A percentile compares a stretch with the other conserved stretches of the same genome.
phyloP scores from a whole-genome alignment of 2,797 vertebrate species.

The Coregonus ussuriensis region DNA sequence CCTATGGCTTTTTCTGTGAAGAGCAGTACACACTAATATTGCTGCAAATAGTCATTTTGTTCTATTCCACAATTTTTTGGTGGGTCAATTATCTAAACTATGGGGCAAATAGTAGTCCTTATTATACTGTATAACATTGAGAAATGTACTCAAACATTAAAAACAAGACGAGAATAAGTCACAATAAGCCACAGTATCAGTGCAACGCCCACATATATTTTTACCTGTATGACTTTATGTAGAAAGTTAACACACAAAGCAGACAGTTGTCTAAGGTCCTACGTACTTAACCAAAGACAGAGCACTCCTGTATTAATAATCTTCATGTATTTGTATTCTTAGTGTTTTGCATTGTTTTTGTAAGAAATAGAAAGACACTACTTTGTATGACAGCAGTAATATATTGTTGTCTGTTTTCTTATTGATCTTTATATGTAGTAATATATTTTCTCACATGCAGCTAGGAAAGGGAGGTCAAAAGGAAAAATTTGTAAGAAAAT shows the following conservation, averaged over 20 bases:
- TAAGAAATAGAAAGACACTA: constrained; percentile 62
- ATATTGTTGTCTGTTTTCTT: constrained; percentile 75
- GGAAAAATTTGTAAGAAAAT: constrained; percentile 65
- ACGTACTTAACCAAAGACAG: constrained; percentile 70
- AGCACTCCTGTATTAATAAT: constrained; percentile 71
- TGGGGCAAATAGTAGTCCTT: constrained; percentile 5
- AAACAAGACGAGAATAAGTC: constrained; percentile 3
- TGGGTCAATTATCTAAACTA: not conserved
- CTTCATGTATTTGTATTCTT: constrained; percentile 36
- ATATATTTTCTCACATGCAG: constrained; percentile 84
- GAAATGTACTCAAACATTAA: constrained; percentile 14
- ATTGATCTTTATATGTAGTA: constrained; percentile 78
- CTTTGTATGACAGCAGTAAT: constrained; percentile 76
- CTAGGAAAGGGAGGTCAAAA: constrained; percentile 68
- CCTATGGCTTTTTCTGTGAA: constrained; percentile 1
- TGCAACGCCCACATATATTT: not conserved
- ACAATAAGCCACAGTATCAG: not conserved
- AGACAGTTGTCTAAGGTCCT: not conserved
- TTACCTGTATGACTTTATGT: not conserved
- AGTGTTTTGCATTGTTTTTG: constrained; percentile 51
- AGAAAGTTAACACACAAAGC: constrained; percentile 1
- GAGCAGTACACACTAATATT: not conserved
- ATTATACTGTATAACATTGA: constrained; percentile 4
- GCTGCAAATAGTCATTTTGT: constrained; percentile 5
- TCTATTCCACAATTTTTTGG: not conserved